Percentiles rank a stretch among this genome's conserved stretches.
phyloP scores from a whole-genome alignment of 1,140 invertebrate species.

The Stegodyphus mimosarum region DNA sequence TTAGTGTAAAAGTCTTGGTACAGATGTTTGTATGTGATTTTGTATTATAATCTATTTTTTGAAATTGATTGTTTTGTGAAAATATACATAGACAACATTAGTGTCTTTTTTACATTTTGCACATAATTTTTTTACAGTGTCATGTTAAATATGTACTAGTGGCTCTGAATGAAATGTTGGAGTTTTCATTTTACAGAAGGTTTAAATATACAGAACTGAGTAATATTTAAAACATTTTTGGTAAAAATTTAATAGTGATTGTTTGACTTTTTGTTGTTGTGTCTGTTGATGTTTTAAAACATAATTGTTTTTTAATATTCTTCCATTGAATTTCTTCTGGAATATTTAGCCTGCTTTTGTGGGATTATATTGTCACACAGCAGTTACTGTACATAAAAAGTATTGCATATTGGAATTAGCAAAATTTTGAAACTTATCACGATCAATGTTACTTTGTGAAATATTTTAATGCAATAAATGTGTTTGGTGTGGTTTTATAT shows the following conservation, averaged over 20 bases:
- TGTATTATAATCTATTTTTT: slow-evolving; percentile 31
- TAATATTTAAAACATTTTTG: not conserved
- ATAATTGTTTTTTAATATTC: not conserved
- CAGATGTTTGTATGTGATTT: not conserved
- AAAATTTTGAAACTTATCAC: not conserved
- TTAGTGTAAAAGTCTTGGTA: no score
- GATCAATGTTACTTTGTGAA: slow-evolving; percentile 44
- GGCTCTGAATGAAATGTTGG: no score
- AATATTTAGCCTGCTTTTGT: not conserved
- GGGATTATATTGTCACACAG: not conserved
- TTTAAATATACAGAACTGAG: no score
- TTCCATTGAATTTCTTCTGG: not conserved
- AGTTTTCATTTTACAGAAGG: no score
- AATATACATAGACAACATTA: no score
- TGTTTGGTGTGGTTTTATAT: slow-evolving; percentile 46
- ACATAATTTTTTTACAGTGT: slow-evolving; percentile 24
- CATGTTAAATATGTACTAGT: not conserved
- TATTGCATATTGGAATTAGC: not conserved
- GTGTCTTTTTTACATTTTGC: slow-evolving; percentile 24
- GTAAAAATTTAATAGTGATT: not conserved
- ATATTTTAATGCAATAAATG: slow-evolving; percentile 56
- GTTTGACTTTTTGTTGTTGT: not conserved
- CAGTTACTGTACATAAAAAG: not conserved
- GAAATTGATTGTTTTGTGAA: slow-evolving; percentile 21
- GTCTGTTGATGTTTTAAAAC: not conserved